These are phyloP conservation scores for Hydrochoerus hydrochaeris DNA, from an alignment of 2,113 vertebrate species.

Conservation along the genomic window DNA sequence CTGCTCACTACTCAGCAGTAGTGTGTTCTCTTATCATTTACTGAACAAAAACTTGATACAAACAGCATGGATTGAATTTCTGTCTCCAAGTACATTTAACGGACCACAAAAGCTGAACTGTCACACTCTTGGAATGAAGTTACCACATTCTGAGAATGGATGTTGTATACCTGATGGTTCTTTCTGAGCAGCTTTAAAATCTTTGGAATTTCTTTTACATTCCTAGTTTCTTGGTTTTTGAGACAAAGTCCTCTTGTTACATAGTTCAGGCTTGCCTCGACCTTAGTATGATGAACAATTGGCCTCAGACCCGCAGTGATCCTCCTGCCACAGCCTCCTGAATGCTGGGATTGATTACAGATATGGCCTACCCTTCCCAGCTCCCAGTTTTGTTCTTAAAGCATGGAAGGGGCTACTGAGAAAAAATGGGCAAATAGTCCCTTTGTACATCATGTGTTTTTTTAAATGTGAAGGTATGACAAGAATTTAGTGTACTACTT, in stretches of 20 bases:
- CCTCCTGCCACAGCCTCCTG: background rate
- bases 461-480: background rate
- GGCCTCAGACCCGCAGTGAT: background rate
- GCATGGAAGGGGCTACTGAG: background rate
- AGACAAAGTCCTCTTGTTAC: background rate
- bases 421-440: background rate
- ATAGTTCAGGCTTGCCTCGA: background rate
- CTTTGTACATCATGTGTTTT: background rate
- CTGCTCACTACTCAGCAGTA: too few relatives aligned
- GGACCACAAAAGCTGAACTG: background rate
- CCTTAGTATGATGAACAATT: background rate
- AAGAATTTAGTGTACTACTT: background rate
- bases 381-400: background rate
- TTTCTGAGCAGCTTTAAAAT: slow-evolving; percentile 38
- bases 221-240: background rate
- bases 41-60: background rate
- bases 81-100: background rate
- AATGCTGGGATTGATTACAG: background rate
- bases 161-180: background rate
- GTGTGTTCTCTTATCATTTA: background rate
- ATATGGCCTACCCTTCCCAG: background rate
- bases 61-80: background rate
- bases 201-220: background rate
- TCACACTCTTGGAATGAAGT: background rate
- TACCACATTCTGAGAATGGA: background rate